Evolutionary conservation across 37 sponge, comb jelly and placozoan genomes (phyloP).

Genomic region (Cliona cf. orientalis): DNA sequence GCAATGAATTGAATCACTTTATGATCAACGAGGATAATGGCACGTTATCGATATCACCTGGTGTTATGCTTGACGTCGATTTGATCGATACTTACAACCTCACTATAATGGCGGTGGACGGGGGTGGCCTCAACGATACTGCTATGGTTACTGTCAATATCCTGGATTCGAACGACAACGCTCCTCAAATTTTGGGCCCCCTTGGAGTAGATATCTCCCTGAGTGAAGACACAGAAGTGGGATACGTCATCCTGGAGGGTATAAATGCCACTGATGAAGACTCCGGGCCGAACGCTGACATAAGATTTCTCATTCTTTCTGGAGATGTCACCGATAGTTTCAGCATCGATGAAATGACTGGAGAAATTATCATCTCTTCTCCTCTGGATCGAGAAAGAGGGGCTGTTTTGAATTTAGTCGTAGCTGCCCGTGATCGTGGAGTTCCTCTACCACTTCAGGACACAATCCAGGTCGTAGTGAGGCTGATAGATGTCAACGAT

Average conservation of each 20-base stretch:
- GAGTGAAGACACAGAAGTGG: conserved; percentile 61
- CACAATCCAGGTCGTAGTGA: conserved; percentile 41
- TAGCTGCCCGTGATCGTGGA: conserved; percentile 66
- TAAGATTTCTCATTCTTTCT: conserved; percentile 41
- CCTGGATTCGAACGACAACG: conserved; percentile 74
- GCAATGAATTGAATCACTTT: conserved; percentile 61
- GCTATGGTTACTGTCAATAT: conserved; percentile 41
- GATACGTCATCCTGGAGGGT: conserved; percentile 42
- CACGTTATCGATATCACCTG: conserved; percentile 21
- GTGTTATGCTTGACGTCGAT: conserved; percentile 57
- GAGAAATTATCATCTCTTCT: conserved; percentile 25
- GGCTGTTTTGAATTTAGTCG: conserved; percentile 12
- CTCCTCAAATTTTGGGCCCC: conserved; percentile 65
- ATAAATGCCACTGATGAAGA: conserved; percentile 81
- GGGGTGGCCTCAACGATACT: conserved; percentile 49
- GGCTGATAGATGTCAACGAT: conserved; percentile 68
- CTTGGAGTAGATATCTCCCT: conserved; percentile 28
- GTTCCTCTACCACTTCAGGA: conserved; percentile 51
- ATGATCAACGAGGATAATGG: conserved; percentile 61
- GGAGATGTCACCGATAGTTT: conserved; percentile 63
- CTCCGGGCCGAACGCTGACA: conserved; percentile 61
- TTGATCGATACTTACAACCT: conserved; percentile 45
- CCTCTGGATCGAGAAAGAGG: conserved; percentile 54
- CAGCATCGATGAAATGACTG: conserved; percentile 49
- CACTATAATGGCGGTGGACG: conserved; percentile 68